Percentiles rank a stretch among this genome's conserved stretches.
Evolutionary conservation across 2,797 vertebrate genomes (phyloP).

Genomic region (Oreochromis mossambicus): DNA sequence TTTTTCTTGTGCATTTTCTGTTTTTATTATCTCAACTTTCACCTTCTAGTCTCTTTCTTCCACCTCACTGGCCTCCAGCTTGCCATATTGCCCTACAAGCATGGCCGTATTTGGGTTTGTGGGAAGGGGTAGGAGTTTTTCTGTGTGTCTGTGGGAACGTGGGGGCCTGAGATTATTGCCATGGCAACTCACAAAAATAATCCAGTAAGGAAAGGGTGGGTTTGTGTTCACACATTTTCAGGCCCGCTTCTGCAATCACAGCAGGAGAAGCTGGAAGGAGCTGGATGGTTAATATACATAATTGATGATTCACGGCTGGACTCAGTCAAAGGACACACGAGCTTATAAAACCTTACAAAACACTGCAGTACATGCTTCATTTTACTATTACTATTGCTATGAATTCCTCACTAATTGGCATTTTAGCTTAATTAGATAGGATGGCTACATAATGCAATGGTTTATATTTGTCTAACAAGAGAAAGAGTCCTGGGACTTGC

Average conservation of each 20-base stretch:
- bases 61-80: slow-evolving; percentile 26
- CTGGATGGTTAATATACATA: slow-evolving; percentile 1
- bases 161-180: slow-evolving; percentile 53
- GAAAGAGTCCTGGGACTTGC: neutral
- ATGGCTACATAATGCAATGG: neutral
- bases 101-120: slow-evolving; percentile 67
- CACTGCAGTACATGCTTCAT: neutral
- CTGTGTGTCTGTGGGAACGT: neutral
- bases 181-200: slow-evolving; percentile 59
- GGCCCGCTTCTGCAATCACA: slow-evolving; percentile 2
- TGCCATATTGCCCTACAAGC: slow-evolving; percentile 39
- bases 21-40: neutral
- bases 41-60: slow-evolving; percentile 3
- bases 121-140: slow-evolving; percentile 18
- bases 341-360: slow-evolving; percentile 2
- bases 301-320: slow-evolving; percentile 36
- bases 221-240: slow-evolving; percentile 30
- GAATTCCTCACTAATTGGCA: neutral
- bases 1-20: neutral
- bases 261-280: neutral
- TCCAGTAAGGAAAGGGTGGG: slow-evolving; percentile 3
- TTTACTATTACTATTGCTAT: neutral
- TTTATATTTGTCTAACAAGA: neutral
- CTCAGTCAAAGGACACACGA: slow-evolving; percentile 4
- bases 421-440: neutral